These are phyloP conservation scores for Campopleginae sp. DNA, from an alignment of 2,888 invertebrate genomes.

Conservation along the genomic window DNA sequence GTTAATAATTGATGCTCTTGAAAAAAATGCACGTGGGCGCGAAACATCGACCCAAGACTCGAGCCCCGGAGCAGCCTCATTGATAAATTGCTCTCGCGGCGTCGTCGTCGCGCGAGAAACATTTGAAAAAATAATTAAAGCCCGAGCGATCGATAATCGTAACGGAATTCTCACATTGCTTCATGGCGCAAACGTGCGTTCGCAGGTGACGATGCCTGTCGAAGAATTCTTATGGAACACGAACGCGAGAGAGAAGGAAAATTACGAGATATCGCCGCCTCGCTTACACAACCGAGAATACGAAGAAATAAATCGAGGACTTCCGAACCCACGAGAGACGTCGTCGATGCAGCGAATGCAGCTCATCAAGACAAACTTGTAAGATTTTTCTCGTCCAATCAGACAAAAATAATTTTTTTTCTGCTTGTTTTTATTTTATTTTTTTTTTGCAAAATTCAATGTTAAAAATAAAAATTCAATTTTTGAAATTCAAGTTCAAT, in stretches of 20 bases:
- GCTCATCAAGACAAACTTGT: constrained; percentile 83
- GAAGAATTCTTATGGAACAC: constrained; percentile 85
- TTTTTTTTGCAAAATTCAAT: too few species aligned
- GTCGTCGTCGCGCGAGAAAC: constrained; percentile 26
- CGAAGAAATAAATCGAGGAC: constrained; percentile 82
- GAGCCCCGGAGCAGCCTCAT: constrained; percentile 18
- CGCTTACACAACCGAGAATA: constrained; percentile 89
- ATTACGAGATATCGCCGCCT: constrained; percentile 93
- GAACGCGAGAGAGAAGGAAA: constrained; percentile 89
- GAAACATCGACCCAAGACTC: constrained; percentile 65
- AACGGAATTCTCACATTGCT: neutral
- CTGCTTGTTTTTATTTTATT: too few species aligned
- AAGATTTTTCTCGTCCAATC: constrained; percentile 58
- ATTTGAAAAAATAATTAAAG: constrained; percentile 20
- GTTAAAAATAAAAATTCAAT: neutral
- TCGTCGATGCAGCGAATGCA: constrained; percentile 79
- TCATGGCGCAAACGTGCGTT: neutral
- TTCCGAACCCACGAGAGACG: constrained; percentile 80
- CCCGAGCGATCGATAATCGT: neutral
- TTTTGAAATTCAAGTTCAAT: too few species aligned
- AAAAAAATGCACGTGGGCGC: constrained; percentile 70
- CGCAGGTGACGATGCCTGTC: constrained; percentile 81
- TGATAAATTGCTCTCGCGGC: constrained; percentile 37
- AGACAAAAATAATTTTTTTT: neutral
- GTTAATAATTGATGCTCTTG: constrained; percentile 69